These are phyloP conservation scores for Chironomus striatipennis DNA, from an alignment of 1,140 invertebrate species.

Conservation along the genomic window DNA sequence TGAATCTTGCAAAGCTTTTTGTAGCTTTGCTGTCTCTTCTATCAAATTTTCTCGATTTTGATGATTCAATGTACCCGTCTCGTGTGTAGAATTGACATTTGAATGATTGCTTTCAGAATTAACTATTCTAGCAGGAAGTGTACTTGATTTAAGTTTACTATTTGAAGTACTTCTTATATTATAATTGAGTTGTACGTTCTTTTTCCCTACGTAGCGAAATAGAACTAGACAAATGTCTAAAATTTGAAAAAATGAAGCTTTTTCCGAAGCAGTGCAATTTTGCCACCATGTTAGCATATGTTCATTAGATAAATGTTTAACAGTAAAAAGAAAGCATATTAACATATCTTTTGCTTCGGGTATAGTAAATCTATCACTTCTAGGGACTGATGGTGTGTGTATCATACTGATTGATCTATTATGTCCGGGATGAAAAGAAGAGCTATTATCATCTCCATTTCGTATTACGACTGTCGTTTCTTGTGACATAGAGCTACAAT, in stretches of 20 bases:
- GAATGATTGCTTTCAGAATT: constrained; percentile 52
- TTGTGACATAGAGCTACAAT: constrained; percentile 44
- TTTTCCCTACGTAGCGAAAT: constrained; percentile 79
- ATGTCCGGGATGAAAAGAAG: constrained; percentile 37
- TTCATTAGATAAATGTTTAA: constrained; percentile 82
- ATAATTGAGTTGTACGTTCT: constrained; percentile 53
- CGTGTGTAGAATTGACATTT: constrained; percentile 29
- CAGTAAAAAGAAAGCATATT: constrained; percentile 80
- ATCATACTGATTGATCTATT: constrained; percentile 48
- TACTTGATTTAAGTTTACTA: constrained; percentile 53
- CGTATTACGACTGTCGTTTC: constrained; percentile 50
- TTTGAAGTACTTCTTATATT: constrained; percentile 44
- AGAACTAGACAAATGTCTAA: constrained; percentile 60
- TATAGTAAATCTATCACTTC: constrained; percentile 64
- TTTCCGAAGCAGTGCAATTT: constrained; percentile 50
- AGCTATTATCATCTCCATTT: constrained; percentile 38
- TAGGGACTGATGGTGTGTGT: constrained; percentile 44
- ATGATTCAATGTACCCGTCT: constrained; percentile 47
- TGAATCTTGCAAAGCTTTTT: constrained; percentile 58
- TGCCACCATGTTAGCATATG: constrained; percentile 87
- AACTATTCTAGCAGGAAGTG: constrained; percentile 68
- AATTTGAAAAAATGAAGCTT: constrained; percentile 35
- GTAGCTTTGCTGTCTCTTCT: constrained; percentile 33
- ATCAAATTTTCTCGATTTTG: constrained; percentile 48
- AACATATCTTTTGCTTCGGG: constrained; percentile 65